These are phyloP conservation scores for Holcopasites calliopsidis DNA, from an alignment of 1,140 invertebrate genomes.

Conservation along the genomic window DNA sequence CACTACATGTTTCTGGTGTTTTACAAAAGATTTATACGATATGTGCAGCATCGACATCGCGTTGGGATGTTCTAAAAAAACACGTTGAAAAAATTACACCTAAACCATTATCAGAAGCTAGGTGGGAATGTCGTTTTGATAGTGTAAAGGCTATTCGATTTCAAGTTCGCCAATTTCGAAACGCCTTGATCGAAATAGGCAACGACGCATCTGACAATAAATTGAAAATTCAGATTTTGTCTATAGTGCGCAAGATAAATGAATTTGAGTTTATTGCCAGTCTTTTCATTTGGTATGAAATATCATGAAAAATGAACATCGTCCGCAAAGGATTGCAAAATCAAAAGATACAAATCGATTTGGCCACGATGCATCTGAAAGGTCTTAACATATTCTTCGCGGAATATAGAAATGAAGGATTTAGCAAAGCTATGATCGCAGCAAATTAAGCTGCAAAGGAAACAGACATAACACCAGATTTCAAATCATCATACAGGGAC, in stretches of 20 bases:
- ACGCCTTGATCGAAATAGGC: too few species aligned
- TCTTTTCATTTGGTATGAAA: slow-evolving; percentile 41
- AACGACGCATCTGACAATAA: slow-evolving; percentile 46
- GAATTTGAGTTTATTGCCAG: slow-evolving; percentile 53
- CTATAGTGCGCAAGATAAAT: slow-evolving; percentile 40
- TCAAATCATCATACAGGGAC: slow-evolving; percentile 24
- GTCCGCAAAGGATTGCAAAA: too few species aligned
- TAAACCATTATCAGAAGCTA: slow-evolving; percentile 47
- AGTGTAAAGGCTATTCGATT: too few species aligned
- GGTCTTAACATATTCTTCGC: too few species aligned
- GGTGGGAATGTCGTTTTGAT: slow-evolving; percentile 56
- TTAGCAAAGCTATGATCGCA: neutral
- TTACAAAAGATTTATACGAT: slow-evolving; percentile 23
- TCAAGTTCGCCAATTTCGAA: too few species aligned
- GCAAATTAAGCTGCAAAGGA: too few species aligned
- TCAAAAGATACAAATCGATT: neutral
- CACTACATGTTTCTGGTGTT: slow-evolving; percentile 55
- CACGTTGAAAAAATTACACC: too few species aligned
- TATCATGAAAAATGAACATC: too few species aligned
- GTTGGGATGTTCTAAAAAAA: slow-evolving; percentile 29
- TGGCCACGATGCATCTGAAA: neutral
- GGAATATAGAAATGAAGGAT: neutral
- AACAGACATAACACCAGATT: too few species aligned
- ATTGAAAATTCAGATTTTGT: slow-evolving; percentile 45
- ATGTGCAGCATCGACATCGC: slow-evolving; percentile 29